Conservation (phyloP, 2,888 invertebrate species). For the Caenorhabditis angaria region DNA sequence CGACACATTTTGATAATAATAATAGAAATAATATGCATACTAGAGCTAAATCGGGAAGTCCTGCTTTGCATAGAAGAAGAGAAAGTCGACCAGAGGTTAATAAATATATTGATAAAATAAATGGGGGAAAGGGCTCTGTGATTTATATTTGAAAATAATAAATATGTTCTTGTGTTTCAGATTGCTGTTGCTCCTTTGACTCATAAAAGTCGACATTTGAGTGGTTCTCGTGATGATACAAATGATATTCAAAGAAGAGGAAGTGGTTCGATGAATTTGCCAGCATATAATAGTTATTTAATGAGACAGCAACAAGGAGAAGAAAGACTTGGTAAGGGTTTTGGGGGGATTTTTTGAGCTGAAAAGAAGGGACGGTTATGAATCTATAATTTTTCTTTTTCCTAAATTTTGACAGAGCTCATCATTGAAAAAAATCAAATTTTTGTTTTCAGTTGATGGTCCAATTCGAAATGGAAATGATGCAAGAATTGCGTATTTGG, state of each 20-base stretch:
- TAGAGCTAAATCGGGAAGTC: conserved; percentile 44
- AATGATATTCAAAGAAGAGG: conserved; percentile 18
- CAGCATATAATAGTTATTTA: conserved; percentile 32
- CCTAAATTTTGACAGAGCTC: background rate
- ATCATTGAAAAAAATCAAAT: background rate
- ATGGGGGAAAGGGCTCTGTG: conserved; percentile 5
- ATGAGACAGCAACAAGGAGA: conserved; percentile 19
- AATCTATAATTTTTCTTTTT: background rate
- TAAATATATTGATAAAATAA: conserved; percentile 3
- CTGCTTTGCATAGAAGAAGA: conserved; percentile 24
- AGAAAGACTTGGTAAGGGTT: conserved; percentile 36
- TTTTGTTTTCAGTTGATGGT: conserved; percentile 37
- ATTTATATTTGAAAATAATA: too few relatives aligned
- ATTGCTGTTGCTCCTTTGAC: conserved; percentile 49
- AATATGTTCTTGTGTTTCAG: too few relatives aligned
- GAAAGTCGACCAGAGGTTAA: conserved; percentile 38
- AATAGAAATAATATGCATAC: background rate
- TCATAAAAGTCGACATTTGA: conserved; percentile 39
- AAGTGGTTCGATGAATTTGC: conserved; percentile 28
- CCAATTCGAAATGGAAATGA: conserved; percentile 26
- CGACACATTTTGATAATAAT: conserved; percentile 24
- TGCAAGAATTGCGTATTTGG: conserved; percentile 40
- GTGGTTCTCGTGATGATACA: conserved; percentile 34
- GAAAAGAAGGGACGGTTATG: background rate
- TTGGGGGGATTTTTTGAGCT: too few relatives aligned